A percentile compares a stretch with the other conserved stretches of the same genome.
Evolutionary conservation across 2,888 invertebrate species (phyloP).

Genomic region (Dilophus febrilis): DNA sequence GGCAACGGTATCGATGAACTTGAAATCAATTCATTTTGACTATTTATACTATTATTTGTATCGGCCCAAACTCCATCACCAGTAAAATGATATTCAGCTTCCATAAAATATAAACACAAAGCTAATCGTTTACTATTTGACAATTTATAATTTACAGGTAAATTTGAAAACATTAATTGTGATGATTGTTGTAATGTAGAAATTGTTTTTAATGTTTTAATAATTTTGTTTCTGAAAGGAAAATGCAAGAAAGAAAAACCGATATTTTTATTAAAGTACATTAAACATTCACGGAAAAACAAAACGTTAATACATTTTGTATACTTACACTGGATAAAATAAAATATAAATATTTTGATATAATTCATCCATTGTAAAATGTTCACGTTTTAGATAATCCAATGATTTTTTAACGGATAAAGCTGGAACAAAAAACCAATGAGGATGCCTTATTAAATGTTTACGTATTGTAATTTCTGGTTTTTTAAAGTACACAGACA

Average conservation of each 20-base stretch:
- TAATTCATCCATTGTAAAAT: constrained; percentile 38
- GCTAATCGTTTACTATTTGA: constrained; percentile 40
- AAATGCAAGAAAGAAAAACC: not conserved
- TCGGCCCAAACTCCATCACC: constrained; percentile 56
- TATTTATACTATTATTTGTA: constrained; percentile 17
- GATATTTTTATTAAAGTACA: not conserved
- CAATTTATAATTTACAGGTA: constrained; percentile 21
- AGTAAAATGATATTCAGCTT: constrained; percentile 53
- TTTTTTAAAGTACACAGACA: constrained; percentile 15
- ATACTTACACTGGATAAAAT: constrained; percentile 47
- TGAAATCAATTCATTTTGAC: constrained; percentile 13
- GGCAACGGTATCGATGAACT: too few species aligned
- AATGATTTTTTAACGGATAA: constrained; percentile 40
- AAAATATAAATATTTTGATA: constrained; percentile 42
- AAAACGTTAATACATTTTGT: constrained; percentile 17
- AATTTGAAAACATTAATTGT: constrained; percentile 17
- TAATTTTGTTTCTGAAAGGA: not conserved
- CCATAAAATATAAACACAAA: constrained; percentile 51
- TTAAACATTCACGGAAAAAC: too few species aligned
- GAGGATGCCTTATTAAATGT: constrained; percentile 39
- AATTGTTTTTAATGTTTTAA: not conserved
- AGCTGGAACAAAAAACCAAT: constrained; percentile 44
- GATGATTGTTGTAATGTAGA: constrained; percentile 13
- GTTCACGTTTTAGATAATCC: constrained; percentile 32
- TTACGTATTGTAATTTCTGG: constrained; percentile 20